A percentile compares a stretch with the other conserved stretches of the same genome.
Evolutionary conservation across 2,888 invertebrate species (phyloP).

Genomic region (Andrena dorsata): DNA sequence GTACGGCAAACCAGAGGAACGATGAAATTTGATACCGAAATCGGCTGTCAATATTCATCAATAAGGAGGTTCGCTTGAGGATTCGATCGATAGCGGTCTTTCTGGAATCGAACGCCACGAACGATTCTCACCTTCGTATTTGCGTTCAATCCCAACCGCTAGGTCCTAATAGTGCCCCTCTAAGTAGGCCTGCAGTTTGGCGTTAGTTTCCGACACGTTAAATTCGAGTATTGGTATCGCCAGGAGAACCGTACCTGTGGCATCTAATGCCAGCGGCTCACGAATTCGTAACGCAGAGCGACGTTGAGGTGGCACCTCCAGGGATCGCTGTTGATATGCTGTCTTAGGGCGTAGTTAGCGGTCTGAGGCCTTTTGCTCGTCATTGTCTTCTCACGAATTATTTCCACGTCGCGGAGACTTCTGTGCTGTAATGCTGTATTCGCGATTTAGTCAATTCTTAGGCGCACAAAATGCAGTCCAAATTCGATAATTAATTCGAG

Average conservation of each 20-base stretch:
- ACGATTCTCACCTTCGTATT: background rate
- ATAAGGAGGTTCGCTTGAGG: background rate
- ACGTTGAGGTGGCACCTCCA: constrained; percentile 11
- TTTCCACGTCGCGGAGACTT: background rate
- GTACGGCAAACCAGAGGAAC: background rate
- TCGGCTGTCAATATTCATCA: background rate
- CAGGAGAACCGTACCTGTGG: constrained; percentile 43
- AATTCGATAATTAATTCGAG: too few species aligned
- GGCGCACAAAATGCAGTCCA: too few species aligned
- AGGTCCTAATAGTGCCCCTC: background rate
- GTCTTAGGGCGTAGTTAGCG: constrained; percentile 6
- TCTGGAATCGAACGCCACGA: background rate
- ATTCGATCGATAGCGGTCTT: background rate
- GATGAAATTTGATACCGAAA: background rate
- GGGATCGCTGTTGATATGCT: constrained; percentile 10
- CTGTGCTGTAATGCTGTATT: too few species aligned
- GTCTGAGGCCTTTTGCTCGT: background rate
- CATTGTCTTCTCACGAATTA: constrained; percentile 1
- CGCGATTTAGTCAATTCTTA: too few species aligned
- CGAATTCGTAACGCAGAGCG: constrained; percentile 21
- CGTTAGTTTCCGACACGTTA: constrained; percentile 24
- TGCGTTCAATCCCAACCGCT: constrained; percentile 10
- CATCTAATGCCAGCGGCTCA: constrained; percentile 15
- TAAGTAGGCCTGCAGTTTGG: background rate
- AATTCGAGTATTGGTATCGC: constrained; percentile 20